Evolutionary conservation across 2,888 invertebrate species (phyloP), one percentile per base, ranked within the genome.

Genomic region (Aspidiotus destructor): DNA sequence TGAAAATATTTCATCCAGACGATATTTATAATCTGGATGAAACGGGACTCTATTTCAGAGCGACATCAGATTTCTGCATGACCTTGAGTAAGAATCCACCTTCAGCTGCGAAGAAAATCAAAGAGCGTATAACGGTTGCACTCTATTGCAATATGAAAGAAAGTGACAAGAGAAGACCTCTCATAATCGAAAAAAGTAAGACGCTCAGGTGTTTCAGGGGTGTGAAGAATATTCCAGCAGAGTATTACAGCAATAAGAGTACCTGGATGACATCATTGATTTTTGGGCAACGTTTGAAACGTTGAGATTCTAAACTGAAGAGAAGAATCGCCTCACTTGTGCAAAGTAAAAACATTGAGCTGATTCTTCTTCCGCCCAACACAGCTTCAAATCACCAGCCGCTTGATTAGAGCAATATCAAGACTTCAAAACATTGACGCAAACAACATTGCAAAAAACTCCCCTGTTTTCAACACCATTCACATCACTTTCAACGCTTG

Each of bases 181-280:
- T 63, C 53, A 41, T 69, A 13, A 69, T 69, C n/a, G 68, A 62
- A n/a, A 69, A 69, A 42, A 40, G 44, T 28, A 13, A 74, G 70
- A 74, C 74, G 70, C 75, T 76, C 8, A 70, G 73, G 62, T 75
- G 74, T 71, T 76, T 76, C 70, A 74, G 69, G 68, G 67, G 62
- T 40, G 68, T 71, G 10, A 72, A 73, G 64, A 69, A 70, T 40
- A 15, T 64, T 28, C 67, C 55, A 15, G 54, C 58, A 41, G 42
- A 58, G 41, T 67, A 67, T 42, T 40, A 41, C 7, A 44, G 41
- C 8, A 67, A 67, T 58, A 54, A 52, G 41, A 64, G 55, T 40
- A 61, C 60, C 61, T 68, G 68, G 68, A 68, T 68, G 62, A 68
- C 68, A 11, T 62, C 41, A 15, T 40, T 61, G 40, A 62, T 62